Evolutionary conservation across 2,797 vertebrate species (phyloP), one percentile per base, ranked within the genome.

Genomic region (Xiphophorus birchmanni): DNA sequence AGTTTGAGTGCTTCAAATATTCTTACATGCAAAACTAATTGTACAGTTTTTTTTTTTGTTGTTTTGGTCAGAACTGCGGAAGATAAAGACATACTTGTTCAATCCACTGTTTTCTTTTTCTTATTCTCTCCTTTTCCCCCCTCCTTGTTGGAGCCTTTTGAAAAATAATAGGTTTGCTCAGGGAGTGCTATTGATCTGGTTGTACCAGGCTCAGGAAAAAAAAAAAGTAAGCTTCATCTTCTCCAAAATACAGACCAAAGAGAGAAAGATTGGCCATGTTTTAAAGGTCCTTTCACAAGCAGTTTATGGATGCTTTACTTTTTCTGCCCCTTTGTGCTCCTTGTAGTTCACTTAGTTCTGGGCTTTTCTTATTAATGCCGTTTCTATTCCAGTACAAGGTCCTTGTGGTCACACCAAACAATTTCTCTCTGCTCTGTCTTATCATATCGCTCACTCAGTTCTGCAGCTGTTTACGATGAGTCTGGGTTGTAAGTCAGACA

Each of bases 171-270:
- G 88, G 78, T 82, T 81, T 88, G 85, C 86, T 78, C 84, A 87
- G 89, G 90, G 88, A 91, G 78, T n/a, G 21, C 84, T 94, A 94
- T 94, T 93, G 93, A 95, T 94, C 91, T 87, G 84, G 88, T 91
- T 88, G 87, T 54, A 37, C 77, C 54, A 23, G 82, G 87, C 82
- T 91, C 74, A 45, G 82, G 85, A 78, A 84, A 85, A 89, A 52
- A 54, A 10, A n/a, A 90, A 72, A 88, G 82, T 83, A 81, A 84
- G 89, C 82, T 91, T 93, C 91, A 92, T 94, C 93, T 91, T 91
- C 88, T 89, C 83, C 83, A 90, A 93, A 93, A 93, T 83, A 89
- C 84, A 86, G 85, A 86, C 79, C 84, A 88, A 91, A 80, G 82
- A 54, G 84, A 80, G 86, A 80, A 72, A 89, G 84, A 91, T 73